phyloP scores from a whole-genome alignment of 1,140 invertebrate species.

The Neodiprion fabricii region DNA sequence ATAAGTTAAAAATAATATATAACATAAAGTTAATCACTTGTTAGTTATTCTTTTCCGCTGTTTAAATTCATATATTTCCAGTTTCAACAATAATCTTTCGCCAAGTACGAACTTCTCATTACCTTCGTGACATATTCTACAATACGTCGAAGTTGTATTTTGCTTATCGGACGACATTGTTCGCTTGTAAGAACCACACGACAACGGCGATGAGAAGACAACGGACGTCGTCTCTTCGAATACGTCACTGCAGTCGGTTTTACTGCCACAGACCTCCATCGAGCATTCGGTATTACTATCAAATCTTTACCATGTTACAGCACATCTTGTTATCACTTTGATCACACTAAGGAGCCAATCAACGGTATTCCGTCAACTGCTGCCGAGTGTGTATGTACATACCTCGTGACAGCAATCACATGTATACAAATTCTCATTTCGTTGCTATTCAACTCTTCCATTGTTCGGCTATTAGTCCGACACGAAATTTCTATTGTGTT shows the following conservation, averaged over 20 bases:
- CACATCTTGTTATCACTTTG: background rate
- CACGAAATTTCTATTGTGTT: too few relatives aligned
- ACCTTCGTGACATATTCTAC: constrained; percentile 50
- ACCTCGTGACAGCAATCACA: too few relatives aligned
- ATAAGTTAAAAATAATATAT: too few relatives aligned
- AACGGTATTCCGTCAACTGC: too few relatives aligned
- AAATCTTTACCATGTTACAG: background rate
- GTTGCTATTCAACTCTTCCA: too few relatives aligned
- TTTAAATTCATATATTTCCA: too few relatives aligned
- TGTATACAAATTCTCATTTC: too few relatives aligned
- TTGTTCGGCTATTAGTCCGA: too few relatives aligned
- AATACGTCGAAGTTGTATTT: constrained; percentile 24
- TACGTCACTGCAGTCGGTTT: background rate
- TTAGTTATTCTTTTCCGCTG: too few relatives aligned
- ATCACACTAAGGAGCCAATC: background rate
- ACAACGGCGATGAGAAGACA: background rate
- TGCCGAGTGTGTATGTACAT: too few relatives aligned
- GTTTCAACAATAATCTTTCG: too few relatives aligned
- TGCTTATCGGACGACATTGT: constrained; percentile 31
- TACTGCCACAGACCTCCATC: background rate
- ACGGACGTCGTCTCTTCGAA: background rate
- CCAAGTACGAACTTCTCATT: constrained; percentile 3
- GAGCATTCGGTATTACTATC: background rate
- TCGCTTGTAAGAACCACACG: constrained; percentile 2
- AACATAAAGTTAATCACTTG: too few relatives aligned